phyloP scores from a whole-genome alignment of 2,797 vertebrate genomes.

The Darevskia nairensis region DNA sequence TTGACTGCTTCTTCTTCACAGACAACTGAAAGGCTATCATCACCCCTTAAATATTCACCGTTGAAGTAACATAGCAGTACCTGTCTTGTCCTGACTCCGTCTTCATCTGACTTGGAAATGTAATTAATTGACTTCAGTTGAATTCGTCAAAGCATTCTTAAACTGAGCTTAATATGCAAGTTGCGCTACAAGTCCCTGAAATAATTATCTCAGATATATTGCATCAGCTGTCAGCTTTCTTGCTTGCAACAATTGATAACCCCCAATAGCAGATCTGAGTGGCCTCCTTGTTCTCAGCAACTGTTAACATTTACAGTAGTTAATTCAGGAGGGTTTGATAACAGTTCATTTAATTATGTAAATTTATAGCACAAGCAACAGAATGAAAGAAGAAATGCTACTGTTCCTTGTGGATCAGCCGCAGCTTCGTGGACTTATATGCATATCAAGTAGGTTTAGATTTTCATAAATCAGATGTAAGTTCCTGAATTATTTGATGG shows the following conservation, averaged over 20 bases:
- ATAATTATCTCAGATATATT: constrained; percentile 66
- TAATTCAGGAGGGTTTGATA: constrained; percentile 58
- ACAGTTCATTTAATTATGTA: constrained; percentile 52
- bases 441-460: constrained; percentile 31
- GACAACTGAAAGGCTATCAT: constrained; percentile 64
- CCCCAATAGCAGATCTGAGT: constrained; percentile 22
- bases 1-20: constrained; percentile 67
- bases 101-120: constrained; percentile 73
- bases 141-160: constrained; percentile 68
- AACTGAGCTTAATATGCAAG: constrained; percentile 67
- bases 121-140: constrained; percentile 75
- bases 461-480: neutral
- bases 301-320: constrained; percentile 63
- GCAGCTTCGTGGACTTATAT: neutral
- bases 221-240: constrained; percentile 31
- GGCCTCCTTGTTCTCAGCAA: constrained; percentile 61
- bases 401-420: constrained; percentile 60
- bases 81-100: constrained; percentile 50
- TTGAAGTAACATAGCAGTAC: constrained; percentile 58
- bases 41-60: constrained; percentile 59
- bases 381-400: constrained; percentile 23
- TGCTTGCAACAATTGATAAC: constrained; percentile 44
- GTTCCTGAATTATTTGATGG: constrained; percentile 3
- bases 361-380: neutral
- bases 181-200: constrained; percentile 60